Percentiles rank a stretch among this genome's conserved stretches.
These are phyloP conservation scores for Latrodectus elegans DNA, from an alignment of 2,888 invertebrate genomes.

Conservation along the genomic window DNA sequence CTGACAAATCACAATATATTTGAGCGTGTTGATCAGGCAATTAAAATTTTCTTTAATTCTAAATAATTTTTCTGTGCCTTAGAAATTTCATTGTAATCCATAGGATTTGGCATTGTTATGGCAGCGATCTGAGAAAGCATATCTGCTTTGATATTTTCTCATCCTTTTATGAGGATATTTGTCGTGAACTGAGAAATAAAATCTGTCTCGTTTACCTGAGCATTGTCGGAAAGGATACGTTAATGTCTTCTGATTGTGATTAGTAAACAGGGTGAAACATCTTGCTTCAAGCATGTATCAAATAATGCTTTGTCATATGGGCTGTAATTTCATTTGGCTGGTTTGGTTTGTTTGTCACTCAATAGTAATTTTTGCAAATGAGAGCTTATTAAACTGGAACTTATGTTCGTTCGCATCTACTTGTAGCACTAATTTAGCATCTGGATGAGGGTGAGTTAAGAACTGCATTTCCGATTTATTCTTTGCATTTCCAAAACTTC, in stretches of 20 bases:
- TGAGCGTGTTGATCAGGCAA: neutral
- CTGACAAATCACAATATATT: neutral
- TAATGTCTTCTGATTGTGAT: too few relatives aligned
- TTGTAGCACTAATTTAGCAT: neutral
- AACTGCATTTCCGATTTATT: neutral
- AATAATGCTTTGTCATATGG: too few relatives aligned
- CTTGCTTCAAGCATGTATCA: too few relatives aligned
- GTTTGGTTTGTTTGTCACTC: constrained; percentile 66
- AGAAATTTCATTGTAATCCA: neutral
- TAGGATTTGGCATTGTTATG: neutral
- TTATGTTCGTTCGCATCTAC: constrained; percentile 31
- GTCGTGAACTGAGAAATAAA: constrained; percentile 42
- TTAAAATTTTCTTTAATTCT: neutral
- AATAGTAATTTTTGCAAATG: too few relatives aligned
- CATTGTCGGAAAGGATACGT: constrained; percentile 14
- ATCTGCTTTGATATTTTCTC: too few relatives aligned
- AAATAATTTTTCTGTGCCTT: neutral
- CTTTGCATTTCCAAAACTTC: too few relatives aligned
- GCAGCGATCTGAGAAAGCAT: neutral
- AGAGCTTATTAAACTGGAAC: too few relatives aligned
- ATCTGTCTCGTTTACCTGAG: constrained; percentile 4
- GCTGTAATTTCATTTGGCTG: too few relatives aligned
- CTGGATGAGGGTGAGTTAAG: neutral
- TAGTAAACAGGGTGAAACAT: too few relatives aligned
- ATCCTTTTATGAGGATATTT: constrained; percentile 15